Evolutionary conservation across 2,113 vertebrate genomes (phyloP).

Genomic region (Aptenodytes forsteri): DNA sequence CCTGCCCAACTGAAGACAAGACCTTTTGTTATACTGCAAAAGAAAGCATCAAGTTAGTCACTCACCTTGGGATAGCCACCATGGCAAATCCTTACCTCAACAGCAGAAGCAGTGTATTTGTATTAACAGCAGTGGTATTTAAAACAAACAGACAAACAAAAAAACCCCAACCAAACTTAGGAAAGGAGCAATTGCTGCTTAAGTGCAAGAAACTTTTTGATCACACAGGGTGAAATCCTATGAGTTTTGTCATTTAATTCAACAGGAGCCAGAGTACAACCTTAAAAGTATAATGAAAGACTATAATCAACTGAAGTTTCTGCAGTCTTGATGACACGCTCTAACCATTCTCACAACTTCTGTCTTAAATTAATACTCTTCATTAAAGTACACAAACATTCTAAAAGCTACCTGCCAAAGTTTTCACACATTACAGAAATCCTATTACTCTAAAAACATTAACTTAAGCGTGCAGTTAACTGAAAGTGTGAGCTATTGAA

Average conservation of each 20-base stretch:
- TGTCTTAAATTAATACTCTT: background rate
- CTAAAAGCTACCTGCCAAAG: background rate
- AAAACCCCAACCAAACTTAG: background rate
- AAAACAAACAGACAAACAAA: background rate
- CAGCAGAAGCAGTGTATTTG: background rate
- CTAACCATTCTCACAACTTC: constrained; percentile 3
- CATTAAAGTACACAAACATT: background rate
- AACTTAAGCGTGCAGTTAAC: background rate
- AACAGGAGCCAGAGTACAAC: background rate
- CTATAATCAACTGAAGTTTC: background rate
- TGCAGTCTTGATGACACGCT: background rate
- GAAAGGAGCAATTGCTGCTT: background rate
- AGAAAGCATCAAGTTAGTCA: background rate
- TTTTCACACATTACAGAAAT: background rate
- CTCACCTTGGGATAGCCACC: background rate
- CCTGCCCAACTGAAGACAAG: background rate
- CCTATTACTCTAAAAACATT: background rate
- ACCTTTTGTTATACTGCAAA: background rate
- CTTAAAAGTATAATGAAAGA: background rate
- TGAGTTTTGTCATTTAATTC: background rate
- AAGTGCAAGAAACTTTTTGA: background rate
- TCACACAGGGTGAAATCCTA: background rate
- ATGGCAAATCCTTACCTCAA: background rate
- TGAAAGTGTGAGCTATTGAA: background rate
- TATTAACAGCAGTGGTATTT: background rate